Evolutionary conservation across 2,113 vertebrate species (phyloP).

Genomic region (Emydocephalus ijimae): DNA sequence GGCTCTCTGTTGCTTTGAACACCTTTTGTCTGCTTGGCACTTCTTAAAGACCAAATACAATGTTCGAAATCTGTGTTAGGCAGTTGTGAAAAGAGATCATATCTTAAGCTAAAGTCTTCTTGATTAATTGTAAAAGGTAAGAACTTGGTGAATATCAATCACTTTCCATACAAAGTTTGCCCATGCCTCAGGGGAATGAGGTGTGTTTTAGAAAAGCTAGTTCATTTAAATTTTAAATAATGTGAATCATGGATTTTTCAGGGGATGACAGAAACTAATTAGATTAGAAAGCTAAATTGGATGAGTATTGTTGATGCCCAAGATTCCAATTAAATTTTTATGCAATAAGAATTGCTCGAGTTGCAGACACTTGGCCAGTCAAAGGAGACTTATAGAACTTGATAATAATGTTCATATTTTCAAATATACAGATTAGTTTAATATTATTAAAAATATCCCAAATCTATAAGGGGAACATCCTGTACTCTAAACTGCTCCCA

Average conservation of each 20-base stretch:
- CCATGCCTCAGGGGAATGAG: background rate
- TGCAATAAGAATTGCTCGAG: background rate
- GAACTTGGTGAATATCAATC: background rate
- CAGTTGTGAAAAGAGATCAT: background rate
- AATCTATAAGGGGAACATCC: background rate
- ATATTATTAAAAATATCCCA: background rate
- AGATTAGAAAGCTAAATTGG: background rate
- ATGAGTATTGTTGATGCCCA: background rate
- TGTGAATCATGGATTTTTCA: background rate
- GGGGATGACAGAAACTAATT: background rate
- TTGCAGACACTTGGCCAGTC: background rate
- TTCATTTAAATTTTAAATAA: background rate
- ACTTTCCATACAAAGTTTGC: background rate
- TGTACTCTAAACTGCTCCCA: background rate
- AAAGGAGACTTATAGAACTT: background rate
- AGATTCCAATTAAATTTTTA: background rate
- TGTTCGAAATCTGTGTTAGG: fast-evolving
- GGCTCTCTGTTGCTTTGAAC: conserved; percentile 33
- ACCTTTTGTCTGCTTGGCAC: conserved; percentile 2
- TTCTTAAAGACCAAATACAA: fast-evolving
- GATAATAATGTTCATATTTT: background rate
- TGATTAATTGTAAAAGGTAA: conserved; percentile 12
- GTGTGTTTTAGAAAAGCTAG: background rate
- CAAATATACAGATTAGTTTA: background rate
- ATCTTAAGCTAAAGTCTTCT: background rate